A percentile compares a stretch with the other conserved stretches of the same genome.
Evolutionary conservation across 2,888 invertebrate species (phyloP).

Genomic region (Ornithoptera priamus): DNA sequence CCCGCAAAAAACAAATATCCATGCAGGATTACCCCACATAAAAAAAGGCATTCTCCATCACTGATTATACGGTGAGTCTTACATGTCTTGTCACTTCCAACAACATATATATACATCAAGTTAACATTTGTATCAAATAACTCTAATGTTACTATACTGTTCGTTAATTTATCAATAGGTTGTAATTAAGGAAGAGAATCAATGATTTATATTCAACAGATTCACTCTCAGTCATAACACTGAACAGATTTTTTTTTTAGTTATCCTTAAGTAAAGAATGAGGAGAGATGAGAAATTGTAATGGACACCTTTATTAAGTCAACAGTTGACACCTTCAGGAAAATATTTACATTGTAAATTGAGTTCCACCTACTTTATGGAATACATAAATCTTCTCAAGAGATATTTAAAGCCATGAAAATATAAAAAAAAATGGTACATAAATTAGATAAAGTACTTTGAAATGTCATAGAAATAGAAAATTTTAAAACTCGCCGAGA

Average conservation of each 20-base stretch:
- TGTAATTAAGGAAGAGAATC: no score
- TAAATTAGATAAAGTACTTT: no score
- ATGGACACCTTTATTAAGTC: conserved; percentile 10
- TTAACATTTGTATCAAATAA: no score
- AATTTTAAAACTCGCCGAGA: no score
- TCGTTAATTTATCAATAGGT: background rate
- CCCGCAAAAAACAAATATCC: no score
- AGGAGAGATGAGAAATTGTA: background rate
- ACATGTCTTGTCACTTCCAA: no score
- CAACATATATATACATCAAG: no score
- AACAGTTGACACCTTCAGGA: conserved; percentile 9
- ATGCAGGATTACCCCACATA: no score
- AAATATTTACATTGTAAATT: conserved; percentile 26
- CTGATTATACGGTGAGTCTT: no score
- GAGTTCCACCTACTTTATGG: background rate
- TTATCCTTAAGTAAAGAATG: background rate
- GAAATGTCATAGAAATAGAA: background rate
- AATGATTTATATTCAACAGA: background rate
- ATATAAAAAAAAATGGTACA: background rate
- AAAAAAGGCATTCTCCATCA: no score
- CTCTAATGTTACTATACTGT: background rate
- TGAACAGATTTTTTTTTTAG: background rate
- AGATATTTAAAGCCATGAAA: background rate
- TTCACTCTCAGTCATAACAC: background rate
- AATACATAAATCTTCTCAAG: background rate